Evolutionary conservation across 2,888 invertebrate species (phyloP).

Genomic region (Idaea biselata): DNA sequence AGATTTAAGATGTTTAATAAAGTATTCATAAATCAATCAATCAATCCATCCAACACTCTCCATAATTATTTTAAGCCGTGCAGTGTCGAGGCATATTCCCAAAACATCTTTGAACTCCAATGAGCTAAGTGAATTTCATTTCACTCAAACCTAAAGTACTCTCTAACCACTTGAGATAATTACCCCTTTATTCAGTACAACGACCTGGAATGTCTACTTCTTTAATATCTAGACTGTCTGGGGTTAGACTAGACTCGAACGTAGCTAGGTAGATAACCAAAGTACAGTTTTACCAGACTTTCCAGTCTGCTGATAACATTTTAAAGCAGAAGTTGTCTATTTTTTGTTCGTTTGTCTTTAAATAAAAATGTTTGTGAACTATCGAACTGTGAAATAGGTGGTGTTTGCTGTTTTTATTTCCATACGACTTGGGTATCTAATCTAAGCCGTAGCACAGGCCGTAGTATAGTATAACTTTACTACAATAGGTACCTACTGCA

Average conservation of each 20-base stretch:
- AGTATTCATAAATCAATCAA: no score
- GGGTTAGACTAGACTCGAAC: conserved; percentile 16
- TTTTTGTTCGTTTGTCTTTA: background rate
- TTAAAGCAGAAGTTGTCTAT: background rate
- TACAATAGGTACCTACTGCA: no score
- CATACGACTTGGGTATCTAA: no score
- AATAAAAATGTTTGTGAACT: background rate
- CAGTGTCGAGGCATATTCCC: background rate
- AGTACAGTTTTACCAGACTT: background rate
- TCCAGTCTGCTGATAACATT: background rate
- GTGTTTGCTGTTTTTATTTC: no score
- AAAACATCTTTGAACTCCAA: conserved; percentile 5
- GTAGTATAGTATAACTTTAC: no score
- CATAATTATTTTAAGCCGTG: conserved; percentile 1
- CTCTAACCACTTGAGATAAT: conserved; percentile 18
- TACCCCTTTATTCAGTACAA: conserved; percentile 17
- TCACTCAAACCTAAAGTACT: conserved; percentile 19
- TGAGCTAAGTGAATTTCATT: conserved; percentile 20
- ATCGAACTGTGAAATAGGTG: background rate
- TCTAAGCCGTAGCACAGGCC: no score
- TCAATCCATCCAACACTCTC: no score
- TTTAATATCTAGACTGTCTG: conserved; percentile 32
- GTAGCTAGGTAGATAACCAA: background rate
- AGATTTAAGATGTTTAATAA: no score
- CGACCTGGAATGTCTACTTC: conserved; percentile 27